A percentile compares a stretch with the other conserved stretches of the same genome.
phyloP scores from a whole-genome alignment of 2,113 vertebrate species.

The Sus scrofa region DNA sequence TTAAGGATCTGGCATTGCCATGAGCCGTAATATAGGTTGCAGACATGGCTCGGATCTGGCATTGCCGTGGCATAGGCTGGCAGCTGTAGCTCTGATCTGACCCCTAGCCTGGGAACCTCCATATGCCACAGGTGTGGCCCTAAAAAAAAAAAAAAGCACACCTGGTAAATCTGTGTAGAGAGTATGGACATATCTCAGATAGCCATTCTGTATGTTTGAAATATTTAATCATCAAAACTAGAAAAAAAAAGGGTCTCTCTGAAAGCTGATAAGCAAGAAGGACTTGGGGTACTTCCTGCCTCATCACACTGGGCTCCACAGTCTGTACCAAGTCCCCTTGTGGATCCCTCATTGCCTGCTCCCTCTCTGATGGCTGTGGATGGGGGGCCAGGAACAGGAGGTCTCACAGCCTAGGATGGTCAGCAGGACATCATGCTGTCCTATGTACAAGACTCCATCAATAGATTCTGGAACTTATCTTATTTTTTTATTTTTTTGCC shows the following conservation, averaged over 20 bases:
- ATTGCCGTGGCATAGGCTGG: too few species aligned
- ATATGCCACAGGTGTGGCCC: too few species aligned
- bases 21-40: too few species aligned
- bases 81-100: too few species aligned
- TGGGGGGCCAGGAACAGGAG: background rate
- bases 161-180: background rate
- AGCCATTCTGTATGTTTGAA: background rate
- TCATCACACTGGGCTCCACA: background rate
- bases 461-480: background rate
- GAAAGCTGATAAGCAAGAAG: background rate
- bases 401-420: background rate
- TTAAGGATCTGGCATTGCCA: too few species aligned
- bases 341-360: background rate
- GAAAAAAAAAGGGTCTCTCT: background rate
- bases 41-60: too few species aligned
- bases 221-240: background rate
- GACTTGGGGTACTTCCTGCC: background rate
- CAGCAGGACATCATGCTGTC: accelerated
- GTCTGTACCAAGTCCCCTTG: background rate
- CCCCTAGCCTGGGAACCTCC: too few species aligned
- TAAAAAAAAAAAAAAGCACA: too few species aligned
- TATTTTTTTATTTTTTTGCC: too few species aligned
- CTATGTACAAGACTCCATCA: background rate
- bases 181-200: background rate
- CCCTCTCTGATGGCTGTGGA: background rate